Evolutionary conservation across 2,113 vertebrate genomes (phyloP), one percentile per base, ranked within the genome.

Genomic region (Psettodes erumei): DNA sequence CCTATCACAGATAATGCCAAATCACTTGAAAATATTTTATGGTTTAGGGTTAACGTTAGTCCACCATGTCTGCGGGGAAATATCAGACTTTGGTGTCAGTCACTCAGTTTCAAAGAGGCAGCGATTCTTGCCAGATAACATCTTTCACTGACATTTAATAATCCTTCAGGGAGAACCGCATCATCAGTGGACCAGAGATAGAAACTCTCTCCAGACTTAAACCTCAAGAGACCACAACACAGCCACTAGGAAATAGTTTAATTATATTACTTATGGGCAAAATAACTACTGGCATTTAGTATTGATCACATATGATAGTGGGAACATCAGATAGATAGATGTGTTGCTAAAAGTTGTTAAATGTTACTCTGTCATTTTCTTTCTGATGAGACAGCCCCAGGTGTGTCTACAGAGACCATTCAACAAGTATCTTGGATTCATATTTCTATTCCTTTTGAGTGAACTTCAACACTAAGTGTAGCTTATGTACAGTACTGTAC

Each of bases 91-190:
- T 62, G 45, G 48, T 69, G 27, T 75, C 54, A 71, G 61, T 59
- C 25, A 16, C 32, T 66, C 21, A 30, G 38, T 51, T 53, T 32
- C 35, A 65, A 63, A 60, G 72, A 79, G 23, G 48, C 28, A 74
- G 68, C 65, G 51, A 32, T 40, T 78, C 32, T 63, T 61, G 12
- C 33, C 45, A 59, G 60, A 77, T 58, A 71, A 71, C 55, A 65
- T 67, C 72, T 79, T 64, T 43, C 48, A 45, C 48, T 81, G 81
- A 83, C 74, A 83, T 88, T 77, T 79, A 82, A 79, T 74, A 73
- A 86, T 82, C 59, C 77, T 71, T 65, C 27, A 54, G 75, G 63
- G 75, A 79, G 35, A 63, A 73, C 81, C 77, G 74, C 47, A 79
- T 81, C 56, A 75, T 72, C 60, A 74, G 83, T 75, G 66, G 71